Percentiles rank a stretch among this genome's conserved stretches.
These are phyloP conservation scores for Alligator sinensis DNA, from an alignment of 2,113 vertebrate species.

Conservation along the genomic window DNA sequence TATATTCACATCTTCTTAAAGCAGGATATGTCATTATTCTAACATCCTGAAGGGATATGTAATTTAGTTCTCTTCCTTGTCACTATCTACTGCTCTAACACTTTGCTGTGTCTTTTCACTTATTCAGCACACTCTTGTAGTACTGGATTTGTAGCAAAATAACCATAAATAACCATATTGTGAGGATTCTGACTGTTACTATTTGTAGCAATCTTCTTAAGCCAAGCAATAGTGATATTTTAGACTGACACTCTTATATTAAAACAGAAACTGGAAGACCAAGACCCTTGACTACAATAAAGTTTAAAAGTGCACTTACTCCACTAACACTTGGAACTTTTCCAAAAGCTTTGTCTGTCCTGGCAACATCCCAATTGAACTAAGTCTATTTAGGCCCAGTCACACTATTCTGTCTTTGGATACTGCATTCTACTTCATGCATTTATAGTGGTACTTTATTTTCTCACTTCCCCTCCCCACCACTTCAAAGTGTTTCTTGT, in stretches of 20 bases:
- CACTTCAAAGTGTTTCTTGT: too few species aligned
- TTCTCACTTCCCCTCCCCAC: not conserved
- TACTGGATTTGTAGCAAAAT: not conserved
- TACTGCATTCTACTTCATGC: not conserved
- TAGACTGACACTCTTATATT: not conserved
- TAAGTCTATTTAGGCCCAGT: conserved; percentile 49
- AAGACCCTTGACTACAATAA: conserved; percentile 12
- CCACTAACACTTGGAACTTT: conserved; percentile 64
- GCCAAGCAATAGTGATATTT: not conserved
- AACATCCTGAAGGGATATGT: not conserved
- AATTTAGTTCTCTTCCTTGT: not conserved
- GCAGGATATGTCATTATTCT: not conserved
- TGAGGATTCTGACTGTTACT: not conserved
- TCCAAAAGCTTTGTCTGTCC: conserved; percentile 34
- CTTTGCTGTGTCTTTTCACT: not conserved
- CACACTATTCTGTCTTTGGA: conserved; percentile 17
- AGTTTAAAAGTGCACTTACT: conserved; percentile 53
- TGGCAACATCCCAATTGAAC: conserved; percentile 49
- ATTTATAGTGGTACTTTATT: not conserved
- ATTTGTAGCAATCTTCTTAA: too few species aligned
- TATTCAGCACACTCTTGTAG: fast-evolving
- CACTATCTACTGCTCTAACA: not conserved
- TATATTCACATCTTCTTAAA: not conserved
- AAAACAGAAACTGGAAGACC: conserved; percentile 20
- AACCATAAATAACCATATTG: fast-evolving